Percentiles rank a stretch among this genome's conserved stretches.
Conservation (phyloP, 2,888 invertebrate species). For the Euplexia lucipara region DNA sequence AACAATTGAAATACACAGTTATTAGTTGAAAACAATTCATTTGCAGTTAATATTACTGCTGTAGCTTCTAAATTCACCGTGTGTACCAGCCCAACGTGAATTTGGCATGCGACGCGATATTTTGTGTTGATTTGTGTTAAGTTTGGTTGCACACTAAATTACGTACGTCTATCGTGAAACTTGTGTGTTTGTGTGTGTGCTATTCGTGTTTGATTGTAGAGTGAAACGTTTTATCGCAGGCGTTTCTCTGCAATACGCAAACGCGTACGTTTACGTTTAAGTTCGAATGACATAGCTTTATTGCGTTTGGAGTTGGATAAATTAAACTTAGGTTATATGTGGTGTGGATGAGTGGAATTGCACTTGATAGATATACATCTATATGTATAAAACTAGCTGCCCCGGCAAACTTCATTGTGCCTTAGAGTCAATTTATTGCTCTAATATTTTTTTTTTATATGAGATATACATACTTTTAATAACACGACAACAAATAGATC, state of each 20-base stretch:
- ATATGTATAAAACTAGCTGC: no score
- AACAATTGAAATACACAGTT: no score
- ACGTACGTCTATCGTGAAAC: slow-evolving; percentile 47
- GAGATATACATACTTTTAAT: no score
- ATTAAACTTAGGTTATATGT: neutral
- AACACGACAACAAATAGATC: no score
- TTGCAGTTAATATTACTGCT: no score
- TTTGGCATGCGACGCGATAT: slow-evolving; percentile 51
- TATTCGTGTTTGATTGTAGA: slow-evolving; percentile 29
- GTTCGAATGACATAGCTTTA: slow-evolving; percentile 18
- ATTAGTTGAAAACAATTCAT: no score
- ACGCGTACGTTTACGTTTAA: slow-evolving; percentile 25
- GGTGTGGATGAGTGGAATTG: neutral
- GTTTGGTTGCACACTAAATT: slow-evolving; percentile 47
- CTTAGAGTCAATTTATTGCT: no score
- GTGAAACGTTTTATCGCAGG: slow-evolving; percentile 44
- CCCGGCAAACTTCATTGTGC: no score
- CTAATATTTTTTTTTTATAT: no score
- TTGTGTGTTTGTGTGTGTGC: slow-evolving; percentile 18
- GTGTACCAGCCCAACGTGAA: slow-evolving; percentile 24
- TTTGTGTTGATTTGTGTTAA: slow-evolving; percentile 57
- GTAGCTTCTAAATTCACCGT: neutral
- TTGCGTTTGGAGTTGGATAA: slow-evolving; percentile 27
- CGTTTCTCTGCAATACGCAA: slow-evolving; percentile 23
- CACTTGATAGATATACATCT: neutral